Evolutionary conservation across 2,888 invertebrate genomes (phyloP).

Genomic region (Tinea semifulvella): DNA sequence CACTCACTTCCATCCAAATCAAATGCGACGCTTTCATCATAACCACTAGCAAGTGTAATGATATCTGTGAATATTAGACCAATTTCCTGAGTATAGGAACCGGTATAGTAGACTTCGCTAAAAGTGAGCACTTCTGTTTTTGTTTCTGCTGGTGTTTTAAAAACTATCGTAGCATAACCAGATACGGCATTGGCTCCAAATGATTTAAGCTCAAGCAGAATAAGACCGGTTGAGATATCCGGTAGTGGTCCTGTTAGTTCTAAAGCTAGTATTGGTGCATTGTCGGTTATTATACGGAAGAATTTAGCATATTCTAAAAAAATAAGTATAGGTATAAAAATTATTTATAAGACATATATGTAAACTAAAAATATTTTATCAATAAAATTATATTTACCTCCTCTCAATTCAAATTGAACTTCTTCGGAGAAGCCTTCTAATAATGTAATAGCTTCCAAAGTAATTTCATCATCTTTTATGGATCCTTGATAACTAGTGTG

Average conservation of each 20-base stretch:
- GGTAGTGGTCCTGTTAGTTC: background rate
- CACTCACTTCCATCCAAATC: conserved; percentile 26
- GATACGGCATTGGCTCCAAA: conserved; percentile 14
- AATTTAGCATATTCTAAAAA: background rate
- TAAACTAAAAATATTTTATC: background rate
- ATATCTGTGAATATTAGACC: conserved; percentile 23
- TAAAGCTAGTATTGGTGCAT: conserved; percentile 1
- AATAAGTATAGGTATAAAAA: background rate
- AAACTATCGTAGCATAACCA: conserved; percentile 25
- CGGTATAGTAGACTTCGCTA: conserved; percentile 25
- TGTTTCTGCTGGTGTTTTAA: conserved; percentile 18
- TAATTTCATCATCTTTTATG: conserved; percentile 26
- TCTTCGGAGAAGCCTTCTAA: conserved; percentile 29
- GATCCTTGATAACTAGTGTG: conserved; percentile 33
- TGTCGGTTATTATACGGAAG: background rate
- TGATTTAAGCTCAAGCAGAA: conserved; percentile 1
- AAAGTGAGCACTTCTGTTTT: conserved; percentile 18
- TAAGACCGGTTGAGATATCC: background rate
- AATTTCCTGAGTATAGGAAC: conserved; percentile 22
- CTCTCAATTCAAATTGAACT: conserved; percentile 25
- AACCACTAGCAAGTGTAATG: conserved; percentile 25
- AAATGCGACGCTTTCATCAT: conserved; percentile 24
- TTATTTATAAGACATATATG: background rate
- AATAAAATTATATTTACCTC: conserved; percentile 13
- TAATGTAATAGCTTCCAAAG: conserved; percentile 30